phyloP scores from a whole-genome alignment of 2,797 vertebrate species.

The Enteromius afrohamiltoni region DNA sequence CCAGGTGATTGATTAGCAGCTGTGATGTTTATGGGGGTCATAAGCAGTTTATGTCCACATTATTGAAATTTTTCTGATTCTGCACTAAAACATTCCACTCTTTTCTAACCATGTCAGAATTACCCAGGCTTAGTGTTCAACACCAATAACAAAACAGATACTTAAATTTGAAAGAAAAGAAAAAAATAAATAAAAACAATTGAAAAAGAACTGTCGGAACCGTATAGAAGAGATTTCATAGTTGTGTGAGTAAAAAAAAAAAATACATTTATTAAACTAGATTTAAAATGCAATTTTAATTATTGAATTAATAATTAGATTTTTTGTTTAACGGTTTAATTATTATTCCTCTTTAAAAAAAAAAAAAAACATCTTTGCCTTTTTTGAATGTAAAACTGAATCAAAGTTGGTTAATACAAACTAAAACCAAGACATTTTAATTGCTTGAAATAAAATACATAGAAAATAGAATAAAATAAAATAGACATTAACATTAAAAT shows the following conservation, averaged over 20 bases:
- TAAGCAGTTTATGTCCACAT: constrained; percentile 36
- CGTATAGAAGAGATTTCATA: neutral
- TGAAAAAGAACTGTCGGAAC: neutral
- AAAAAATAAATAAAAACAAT: neutral
- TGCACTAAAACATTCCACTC: constrained; percentile 2
- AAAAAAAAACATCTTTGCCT: neutral
- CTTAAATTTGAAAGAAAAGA: neutral
- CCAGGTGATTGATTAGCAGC: constrained; percentile 52
- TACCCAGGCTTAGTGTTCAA: neutral
- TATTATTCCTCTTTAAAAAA: neutral
- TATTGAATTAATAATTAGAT: neutral
- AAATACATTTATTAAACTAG: neutral
- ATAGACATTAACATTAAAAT: no score
- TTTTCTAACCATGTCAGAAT: constrained; percentile 22
- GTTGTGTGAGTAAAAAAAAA: neutral
- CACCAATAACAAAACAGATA: neutral
- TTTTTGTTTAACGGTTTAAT: neutral
- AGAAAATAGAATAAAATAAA: no score
- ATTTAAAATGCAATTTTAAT: neutral
- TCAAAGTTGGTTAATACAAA: no score
- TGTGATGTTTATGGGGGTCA: constrained; percentile 54
- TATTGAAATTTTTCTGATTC: constrained; percentile 12
- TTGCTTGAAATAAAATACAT: no score
- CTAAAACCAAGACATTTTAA: no score
- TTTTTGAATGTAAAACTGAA: neutral